Conservation (phyloP, 2,797 vertebrate genomes). For the Sebastes hubbsi region DNA sequence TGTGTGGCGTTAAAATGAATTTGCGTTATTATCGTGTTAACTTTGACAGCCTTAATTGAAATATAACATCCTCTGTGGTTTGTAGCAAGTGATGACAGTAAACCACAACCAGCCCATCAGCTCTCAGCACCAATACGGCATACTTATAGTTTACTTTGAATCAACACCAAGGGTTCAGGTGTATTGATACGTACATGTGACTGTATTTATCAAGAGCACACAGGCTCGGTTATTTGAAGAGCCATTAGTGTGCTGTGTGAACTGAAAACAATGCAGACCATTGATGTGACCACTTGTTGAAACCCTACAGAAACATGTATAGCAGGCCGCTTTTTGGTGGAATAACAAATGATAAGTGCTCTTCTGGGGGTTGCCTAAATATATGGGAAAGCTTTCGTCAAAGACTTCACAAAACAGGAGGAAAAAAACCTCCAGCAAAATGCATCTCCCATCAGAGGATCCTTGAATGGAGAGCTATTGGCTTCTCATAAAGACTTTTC, state of each 20-base stretch:
- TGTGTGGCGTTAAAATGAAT: too few species aligned
- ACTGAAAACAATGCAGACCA: conserved; percentile 52
- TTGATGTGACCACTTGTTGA: conserved; percentile 50
- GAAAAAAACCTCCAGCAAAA: conserved; percentile 51
- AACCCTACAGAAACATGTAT: conserved; percentile 12
- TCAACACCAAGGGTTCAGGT: background rate
- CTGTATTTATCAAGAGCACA: background rate
- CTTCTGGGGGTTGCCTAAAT: conserved; percentile 50
- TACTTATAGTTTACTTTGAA: background rate
- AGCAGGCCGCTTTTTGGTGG: background rate
- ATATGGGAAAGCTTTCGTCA: conserved; percentile 49
- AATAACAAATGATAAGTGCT: conserved; percentile 46
- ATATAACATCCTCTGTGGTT: background rate
- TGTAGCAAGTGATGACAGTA: background rate
- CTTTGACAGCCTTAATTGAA: background rate
- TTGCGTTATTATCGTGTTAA: too few species aligned
- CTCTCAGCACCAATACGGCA: background rate
- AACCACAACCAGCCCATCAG: background rate
- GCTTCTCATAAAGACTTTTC: conserved; percentile 74
- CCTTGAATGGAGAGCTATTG: conserved; percentile 62
- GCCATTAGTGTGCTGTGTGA: conserved; percentile 18
- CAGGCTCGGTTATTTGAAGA: background rate
- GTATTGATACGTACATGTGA: background rate
- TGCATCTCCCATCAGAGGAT: conserved; percentile 58
- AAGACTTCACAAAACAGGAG: conserved; percentile 29